Evolutionary conservation across 2,113 vertebrate genomes (phyloP), one percentile per base, ranked within the genome.

Genomic region (Stegostoma tigrinum): DNA sequence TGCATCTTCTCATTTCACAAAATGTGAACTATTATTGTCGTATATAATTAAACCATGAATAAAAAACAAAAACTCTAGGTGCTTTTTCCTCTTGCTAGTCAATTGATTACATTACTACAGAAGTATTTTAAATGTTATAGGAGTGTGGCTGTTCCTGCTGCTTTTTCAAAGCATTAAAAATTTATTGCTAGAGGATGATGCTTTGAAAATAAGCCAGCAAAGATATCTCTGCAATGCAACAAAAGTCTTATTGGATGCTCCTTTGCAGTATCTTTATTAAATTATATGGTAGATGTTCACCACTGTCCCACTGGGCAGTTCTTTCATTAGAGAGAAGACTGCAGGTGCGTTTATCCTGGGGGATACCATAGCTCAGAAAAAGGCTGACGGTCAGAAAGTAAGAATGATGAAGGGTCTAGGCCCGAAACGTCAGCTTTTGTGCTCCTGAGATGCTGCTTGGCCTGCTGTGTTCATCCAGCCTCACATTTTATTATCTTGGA

Each of bases 81-180:
- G 8, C n/a, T 93, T 34, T 93, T 38, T 17, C 12, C 66, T 93
- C 61, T 61, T 93, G 61, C 61, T 67, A 66, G 89, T 93, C 64
- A 93, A 42, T 93, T 93, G 66, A 66, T 42, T 66, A 93, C 2
- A 34, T 38, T 64, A 91, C 87, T 91, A 30, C 55, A 61, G 6
- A 67, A 17, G 21, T 8, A 1, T 38, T 66, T 93, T 93, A 87
- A 66, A 93, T 93, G n/a, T 66, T 66, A 66, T 66, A 55, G 30
- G 87, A 93, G 89, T 93, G n/a, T 66, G n/a, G 61, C 19, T 38
- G 1, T 67, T 93, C 89, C 61, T 93, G 89, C n/a, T 67, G 89
- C 89, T 93, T 34, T 38, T n/a, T 93, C 89, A 66, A 93, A 64
- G 38, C 61, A 93, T 93, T 93, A 93, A 93, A 66, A 67, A 67